phyloP scores from a whole-genome alignment of 2,888 invertebrate genomes.

The Drosophila meridiana region DNA sequence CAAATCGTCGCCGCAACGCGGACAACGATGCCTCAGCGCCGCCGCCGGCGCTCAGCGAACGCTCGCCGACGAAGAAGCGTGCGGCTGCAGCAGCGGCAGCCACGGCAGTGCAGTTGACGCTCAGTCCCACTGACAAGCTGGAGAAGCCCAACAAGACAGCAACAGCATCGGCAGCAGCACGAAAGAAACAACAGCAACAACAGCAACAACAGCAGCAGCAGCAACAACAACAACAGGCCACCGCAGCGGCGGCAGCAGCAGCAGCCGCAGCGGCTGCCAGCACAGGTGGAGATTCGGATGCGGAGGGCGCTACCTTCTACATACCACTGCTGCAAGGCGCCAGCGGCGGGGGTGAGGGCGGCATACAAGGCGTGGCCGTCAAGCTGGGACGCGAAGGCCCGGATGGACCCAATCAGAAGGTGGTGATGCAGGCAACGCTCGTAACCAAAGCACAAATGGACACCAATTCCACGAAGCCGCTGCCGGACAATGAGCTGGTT shows the following conservation, averaged over 20 bases:
- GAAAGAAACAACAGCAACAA: constrained; percentile 58
- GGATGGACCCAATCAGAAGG: constrained; percentile 88
- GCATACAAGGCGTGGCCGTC: constrained; percentile 88
- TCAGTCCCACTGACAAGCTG: constrained; percentile 85
- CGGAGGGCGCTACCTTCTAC: constrained; percentile 88
- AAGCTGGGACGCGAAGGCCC: constrained; percentile 88
- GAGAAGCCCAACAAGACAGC: constrained; percentile 73
- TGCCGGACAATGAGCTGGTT: constrained; percentile 84
- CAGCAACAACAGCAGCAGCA: constrained; percentile 26
- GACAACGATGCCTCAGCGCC: constrained; percentile 56
- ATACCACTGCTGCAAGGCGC: constrained; percentile 87
- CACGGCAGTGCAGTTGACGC: constrained; percentile 82
- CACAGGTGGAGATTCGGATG: constrained; percentile 85
- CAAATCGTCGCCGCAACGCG: constrained; percentile 85
- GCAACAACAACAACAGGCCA: constrained; percentile 32
- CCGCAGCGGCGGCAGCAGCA: constrained; percentile 40
- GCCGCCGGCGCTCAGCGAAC: constrained; percentile 64
- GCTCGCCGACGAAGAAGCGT: constrained; percentile 71
- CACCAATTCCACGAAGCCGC: constrained; percentile 82
- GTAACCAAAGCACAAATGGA: constrained; percentile 87
- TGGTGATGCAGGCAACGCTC: constrained; percentile 88
- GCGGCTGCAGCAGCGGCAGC: constrained; percentile 74
- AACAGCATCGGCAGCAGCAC: constrained; percentile 50
- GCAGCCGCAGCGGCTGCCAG: constrained; percentile 44
- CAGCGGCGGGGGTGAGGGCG: constrained; percentile 82